A percentile compares a stretch with the other conserved stretches of the same genome.
phyloP scores from a whole-genome alignment of 2,113 vertebrate genomes.

The Plecturocebus donacophilus region DNA sequence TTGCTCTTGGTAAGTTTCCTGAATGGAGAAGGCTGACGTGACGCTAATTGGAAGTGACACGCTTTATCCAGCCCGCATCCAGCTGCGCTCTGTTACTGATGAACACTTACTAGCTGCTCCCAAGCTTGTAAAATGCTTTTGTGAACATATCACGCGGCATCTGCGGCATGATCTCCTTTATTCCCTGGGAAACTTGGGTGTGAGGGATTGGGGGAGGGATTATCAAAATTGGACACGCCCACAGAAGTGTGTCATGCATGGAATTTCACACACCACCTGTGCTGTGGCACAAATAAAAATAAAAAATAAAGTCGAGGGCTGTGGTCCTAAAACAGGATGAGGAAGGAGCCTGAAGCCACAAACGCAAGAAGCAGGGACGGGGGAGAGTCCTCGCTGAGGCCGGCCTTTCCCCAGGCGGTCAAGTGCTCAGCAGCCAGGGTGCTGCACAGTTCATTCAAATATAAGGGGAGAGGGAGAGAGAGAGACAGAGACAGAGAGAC shows the following conservation, averaged over 20 bases:
- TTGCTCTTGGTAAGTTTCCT: neutral
- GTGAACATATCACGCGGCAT: slow-evolving; percentile 29
- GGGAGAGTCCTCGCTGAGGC: neutral
- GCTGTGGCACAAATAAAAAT: neutral
- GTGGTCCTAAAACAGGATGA: slow-evolving; percentile 53
- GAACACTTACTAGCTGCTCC: neutral
- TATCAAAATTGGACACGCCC: slow-evolving; percentile 58
- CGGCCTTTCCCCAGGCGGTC: neutral
- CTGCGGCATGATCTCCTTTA: slow-evolving; percentile 24
- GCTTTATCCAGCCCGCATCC: neutral
- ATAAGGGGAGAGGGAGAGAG: neutral
- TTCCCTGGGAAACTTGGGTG: slow-evolving; percentile 42
- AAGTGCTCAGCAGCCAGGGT: neutral
- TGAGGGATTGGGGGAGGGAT: neutral
- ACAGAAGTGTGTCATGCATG: slow-evolving; percentile 14
- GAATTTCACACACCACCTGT: slow-evolving; percentile 58
- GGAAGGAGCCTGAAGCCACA: slow-evolving; percentile 39
- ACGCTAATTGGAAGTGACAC: neutral
- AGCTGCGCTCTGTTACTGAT: neutral
- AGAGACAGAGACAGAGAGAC: too few relatives aligned
- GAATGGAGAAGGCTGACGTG: neutral
- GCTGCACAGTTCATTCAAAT: neutral
- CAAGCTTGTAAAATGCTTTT: slow-evolving; percentile 19
- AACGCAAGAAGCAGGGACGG: neutral
- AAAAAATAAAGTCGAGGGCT: neutral